phyloP scores from a whole-genome alignment of 1,140 invertebrate genomes.

The Drosophila kepulauana region DNA sequence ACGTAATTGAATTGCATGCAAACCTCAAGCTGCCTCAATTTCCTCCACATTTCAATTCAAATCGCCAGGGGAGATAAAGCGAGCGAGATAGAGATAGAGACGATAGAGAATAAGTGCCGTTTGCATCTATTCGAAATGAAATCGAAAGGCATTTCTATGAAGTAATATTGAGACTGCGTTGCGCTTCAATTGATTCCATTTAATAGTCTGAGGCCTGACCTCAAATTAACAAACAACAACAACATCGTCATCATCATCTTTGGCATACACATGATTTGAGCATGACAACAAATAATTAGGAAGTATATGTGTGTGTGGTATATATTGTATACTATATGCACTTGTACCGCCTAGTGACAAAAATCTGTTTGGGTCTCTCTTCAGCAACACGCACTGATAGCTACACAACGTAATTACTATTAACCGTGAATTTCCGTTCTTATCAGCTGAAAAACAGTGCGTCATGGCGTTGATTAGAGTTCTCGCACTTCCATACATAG shows the following conservation, averaged over 20 bases:
- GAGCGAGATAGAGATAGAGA: background rate
- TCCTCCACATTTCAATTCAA: background rate
- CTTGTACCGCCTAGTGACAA: conserved; percentile 30
- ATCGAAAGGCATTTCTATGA: conserved; percentile 65
- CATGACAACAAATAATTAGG: background rate
- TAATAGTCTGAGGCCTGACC: conserved; percentile 8
- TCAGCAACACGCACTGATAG: conserved; percentile 55
- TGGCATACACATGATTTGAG: conserved; percentile 3
- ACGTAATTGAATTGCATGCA: conserved; percentile 79
- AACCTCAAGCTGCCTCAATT: conserved; percentile 37
- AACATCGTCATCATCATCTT: background rate
- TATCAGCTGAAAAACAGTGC: conserved; percentile 59
- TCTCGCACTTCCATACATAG: background rate
- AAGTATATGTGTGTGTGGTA: background rate
- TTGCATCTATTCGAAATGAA: conserved; percentile 49
- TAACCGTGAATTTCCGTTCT: conserved; percentile 66
- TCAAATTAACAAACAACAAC: background rate
- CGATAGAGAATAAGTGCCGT: background rate
- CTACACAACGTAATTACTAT: conserved; percentile 64
- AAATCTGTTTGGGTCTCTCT: conserved; percentile 14
- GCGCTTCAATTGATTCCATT: conserved; percentile 46
- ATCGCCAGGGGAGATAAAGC: background rate
- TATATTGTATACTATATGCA: background rate
- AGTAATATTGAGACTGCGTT: conserved; percentile 6
- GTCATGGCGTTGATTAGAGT: conserved; percentile 50